Conservation (phyloP, 1,140 invertebrate species). For the Steinernema feltiae region DNA sequence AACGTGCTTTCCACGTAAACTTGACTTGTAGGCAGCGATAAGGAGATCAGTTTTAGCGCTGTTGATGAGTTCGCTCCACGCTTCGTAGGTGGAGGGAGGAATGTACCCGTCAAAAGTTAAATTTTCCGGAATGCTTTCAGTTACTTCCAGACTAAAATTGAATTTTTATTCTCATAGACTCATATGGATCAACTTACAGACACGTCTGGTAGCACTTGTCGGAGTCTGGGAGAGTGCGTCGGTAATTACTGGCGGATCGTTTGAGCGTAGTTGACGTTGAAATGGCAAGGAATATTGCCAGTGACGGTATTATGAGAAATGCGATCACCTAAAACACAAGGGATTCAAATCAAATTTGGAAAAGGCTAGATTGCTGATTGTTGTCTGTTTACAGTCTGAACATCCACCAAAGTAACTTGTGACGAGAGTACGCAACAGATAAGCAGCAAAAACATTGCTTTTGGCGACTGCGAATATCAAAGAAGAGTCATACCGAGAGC, state of each 20-base stretch:
- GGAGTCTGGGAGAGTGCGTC: background rate
- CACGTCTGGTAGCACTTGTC: background rate
- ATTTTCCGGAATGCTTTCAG: constrained; percentile 52
- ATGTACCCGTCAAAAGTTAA: constrained; percentile 37
- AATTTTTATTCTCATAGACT: background rate
- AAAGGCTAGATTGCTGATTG: background rate
- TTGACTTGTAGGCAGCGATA: constrained; percentile 56
- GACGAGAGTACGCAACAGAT: too few relatives aligned
- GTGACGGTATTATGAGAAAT: background rate
- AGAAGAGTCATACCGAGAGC: background rate
- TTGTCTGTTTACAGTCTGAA: too few relatives aligned
- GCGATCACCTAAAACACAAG: background rate
- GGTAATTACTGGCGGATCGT: background rate
- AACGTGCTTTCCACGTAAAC: constrained; percentile 53
- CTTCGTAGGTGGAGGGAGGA: constrained; percentile 43
- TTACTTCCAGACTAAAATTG: background rate
- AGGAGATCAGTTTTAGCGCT: constrained; percentile 40
- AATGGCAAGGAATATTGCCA: background rate
- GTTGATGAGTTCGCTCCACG: constrained; percentile 45
- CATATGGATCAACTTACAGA: background rate
- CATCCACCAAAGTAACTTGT: too few relatives aligned
- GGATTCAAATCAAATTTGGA: background rate
- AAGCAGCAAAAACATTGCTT: background rate
- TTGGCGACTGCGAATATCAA: too few relatives aligned
- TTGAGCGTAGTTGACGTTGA: background rate